Conservation (phyloP, 2,113 vertebrate genomes). For the Bufo gargarizans region DNA sequence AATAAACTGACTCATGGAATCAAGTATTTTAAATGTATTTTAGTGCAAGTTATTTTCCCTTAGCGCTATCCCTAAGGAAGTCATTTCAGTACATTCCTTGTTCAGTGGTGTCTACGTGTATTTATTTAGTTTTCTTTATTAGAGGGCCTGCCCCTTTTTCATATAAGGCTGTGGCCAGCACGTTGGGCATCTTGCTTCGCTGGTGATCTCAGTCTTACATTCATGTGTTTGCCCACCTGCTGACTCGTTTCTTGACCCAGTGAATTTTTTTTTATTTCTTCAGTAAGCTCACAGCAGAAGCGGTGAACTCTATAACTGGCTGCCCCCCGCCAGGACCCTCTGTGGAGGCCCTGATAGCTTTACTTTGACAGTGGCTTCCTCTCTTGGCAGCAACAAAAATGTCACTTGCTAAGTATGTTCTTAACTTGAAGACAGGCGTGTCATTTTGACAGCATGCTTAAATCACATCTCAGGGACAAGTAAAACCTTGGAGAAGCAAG, state of each 20-base stretch:
- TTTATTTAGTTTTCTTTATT: constrained; percentile 78
- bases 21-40: constrained; percentile 96
- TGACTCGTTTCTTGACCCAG: constrained; percentile 71
- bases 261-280: constrained; percentile 66
- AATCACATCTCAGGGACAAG: constrained; percentile 74
- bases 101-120: constrained; percentile 99
- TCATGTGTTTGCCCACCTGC: constrained; percentile 75
- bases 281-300: constrained; percentile 74
- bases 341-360: not conserved
- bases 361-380: constrained; percentile 34
- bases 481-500: constrained; percentile 74
- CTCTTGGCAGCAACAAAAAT: constrained; percentile 62
- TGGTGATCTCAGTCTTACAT: constrained; percentile 95
- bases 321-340: constrained; percentile 37
- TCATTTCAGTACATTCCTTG: constrained; percentile 99
- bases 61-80: constrained; percentile 94
- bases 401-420: constrained; percentile 29
- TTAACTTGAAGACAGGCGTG: constrained; percentile 25
- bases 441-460: constrained; percentile 57
- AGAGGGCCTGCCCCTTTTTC: constrained; percentile 96
- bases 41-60: constrained; percentile 99
- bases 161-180: constrained; percentile 95
- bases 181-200: constrained; percentile 91
- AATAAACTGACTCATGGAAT: constrained; percentile 99
- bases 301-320: constrained; percentile 68